Percentiles rank a stretch among this genome's conserved stretches.
Evolutionary conservation across 35 echinoderm and acorn worm species (phyloP).

Genomic region (Chiridota heheva): DNA sequence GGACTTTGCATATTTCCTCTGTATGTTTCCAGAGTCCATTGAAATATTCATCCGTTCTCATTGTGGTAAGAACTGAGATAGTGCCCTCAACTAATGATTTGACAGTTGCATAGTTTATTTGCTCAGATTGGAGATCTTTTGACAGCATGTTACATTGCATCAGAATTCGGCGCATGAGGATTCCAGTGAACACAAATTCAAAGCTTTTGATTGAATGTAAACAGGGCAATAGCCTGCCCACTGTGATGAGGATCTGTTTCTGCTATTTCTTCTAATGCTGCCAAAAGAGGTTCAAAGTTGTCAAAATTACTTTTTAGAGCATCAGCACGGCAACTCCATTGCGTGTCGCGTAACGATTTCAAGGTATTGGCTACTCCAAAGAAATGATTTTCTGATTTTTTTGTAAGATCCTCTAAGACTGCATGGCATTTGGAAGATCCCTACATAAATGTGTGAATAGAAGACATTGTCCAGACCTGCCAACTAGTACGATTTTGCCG

Average conservation of each 20-base stretch:
- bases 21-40: conserved; percentile 15
- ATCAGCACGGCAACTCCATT: conserved; percentile 46
- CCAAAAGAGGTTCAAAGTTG: conserved; percentile 37
- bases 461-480: too few species aligned
- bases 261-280: conserved; percentile 26
- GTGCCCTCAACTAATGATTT: conserved; percentile 19
- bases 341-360: conserved; percentile 32
- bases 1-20: conserved; percentile 11
- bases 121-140: conserved; percentile 15
- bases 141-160: conserved; percentile 29
- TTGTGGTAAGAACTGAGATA: conserved; percentile 5
- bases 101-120: conserved; percentile 32
- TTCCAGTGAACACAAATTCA: conserved; percentile 22
- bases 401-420: conserved; percentile 6
- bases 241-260: conserved; percentile 20
- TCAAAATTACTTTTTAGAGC: conserved; percentile 31
- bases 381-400: conserved; percentile 2
- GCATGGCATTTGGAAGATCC: conserved; percentile 32
- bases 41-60: conserved; percentile 31
- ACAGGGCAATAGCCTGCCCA: conserved; percentile 9
- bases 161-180: conserved; percentile 23
- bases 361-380: conserved; percentile 6
- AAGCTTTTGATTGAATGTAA: conserved; percentile 4
- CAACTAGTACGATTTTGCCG: too few species aligned
- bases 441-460: conserved; percentile 23